Evolutionary conservation across 2,113 vertebrate species (phyloP).

Genomic region (Cheilinus undulatus): DNA sequence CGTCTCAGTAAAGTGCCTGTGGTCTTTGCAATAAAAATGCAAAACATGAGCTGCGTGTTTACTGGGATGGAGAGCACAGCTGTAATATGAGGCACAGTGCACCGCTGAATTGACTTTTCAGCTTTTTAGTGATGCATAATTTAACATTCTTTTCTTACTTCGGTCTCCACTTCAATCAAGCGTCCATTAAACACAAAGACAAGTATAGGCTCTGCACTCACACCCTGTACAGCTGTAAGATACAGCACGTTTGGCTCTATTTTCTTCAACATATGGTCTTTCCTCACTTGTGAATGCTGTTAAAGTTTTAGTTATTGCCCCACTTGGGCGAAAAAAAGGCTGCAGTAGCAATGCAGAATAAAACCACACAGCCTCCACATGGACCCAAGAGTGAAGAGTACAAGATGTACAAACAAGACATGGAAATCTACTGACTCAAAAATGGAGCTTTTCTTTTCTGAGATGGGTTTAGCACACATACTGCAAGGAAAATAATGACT

Average conservation of each 20-base stretch:
- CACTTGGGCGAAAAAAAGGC: slow-evolving; percentile 14
- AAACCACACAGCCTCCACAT: background rate
- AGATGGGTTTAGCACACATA: background rate
- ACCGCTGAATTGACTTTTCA: slow-evolving; percentile 39
- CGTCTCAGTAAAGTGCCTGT: slow-evolving; percentile 1
- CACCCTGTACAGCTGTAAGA: background rate
- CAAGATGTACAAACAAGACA: slow-evolving; percentile 21
- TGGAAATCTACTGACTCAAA: background rate
- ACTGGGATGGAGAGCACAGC: slow-evolving; percentile 2
- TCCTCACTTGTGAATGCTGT: slow-evolving; percentile 6
- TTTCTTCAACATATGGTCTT: background rate
- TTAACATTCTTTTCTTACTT: slow-evolving; percentile 18
- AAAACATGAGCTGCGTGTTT: slow-evolving; percentile 3
- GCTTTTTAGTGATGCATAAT: slow-evolving; percentile 58
- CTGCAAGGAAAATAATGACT: too few relatives aligned
- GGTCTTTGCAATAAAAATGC: background rate
- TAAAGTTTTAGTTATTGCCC: slow-evolving; percentile 13
- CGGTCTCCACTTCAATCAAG: slow-evolving; percentile 30
- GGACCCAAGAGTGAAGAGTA: slow-evolving; percentile 22
- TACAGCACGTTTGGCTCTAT: background rate
- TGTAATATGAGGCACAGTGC: slow-evolving; percentile 16
- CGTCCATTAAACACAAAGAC: slow-evolving; percentile 32
- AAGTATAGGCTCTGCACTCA: background rate
- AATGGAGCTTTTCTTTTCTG: slow-evolving; percentile 10
- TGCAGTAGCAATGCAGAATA: slow-evolving; percentile 9